Evolutionary conservation across 1,140 invertebrate species (phyloP).

Genomic region (Drosophila bifasciata): DNA sequence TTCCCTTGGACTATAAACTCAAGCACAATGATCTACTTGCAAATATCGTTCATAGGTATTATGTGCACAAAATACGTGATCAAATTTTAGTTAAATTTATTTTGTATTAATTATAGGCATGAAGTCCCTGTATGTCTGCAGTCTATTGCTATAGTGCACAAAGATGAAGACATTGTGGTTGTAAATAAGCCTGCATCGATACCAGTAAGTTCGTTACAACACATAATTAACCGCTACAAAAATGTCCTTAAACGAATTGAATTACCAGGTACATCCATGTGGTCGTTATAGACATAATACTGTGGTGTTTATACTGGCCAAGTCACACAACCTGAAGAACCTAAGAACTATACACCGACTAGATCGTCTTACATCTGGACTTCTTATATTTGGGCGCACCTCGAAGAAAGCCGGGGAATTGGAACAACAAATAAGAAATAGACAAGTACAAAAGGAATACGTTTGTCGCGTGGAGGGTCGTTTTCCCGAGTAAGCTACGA

Average conservation of each 20-base stretch:
- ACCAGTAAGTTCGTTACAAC: conserved; percentile 93
- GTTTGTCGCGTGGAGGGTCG: conserved; percentile 97
- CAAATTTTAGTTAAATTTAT: too few relatives aligned
- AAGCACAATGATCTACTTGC: conserved; percentile 97
- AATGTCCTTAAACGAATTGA: neutral
- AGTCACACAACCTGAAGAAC: conserved; percentile 97
- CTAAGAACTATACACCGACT: conserved; percentile 95
- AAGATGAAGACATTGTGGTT: conserved; percentile 98
- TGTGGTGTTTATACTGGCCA: conserved; percentile 97
- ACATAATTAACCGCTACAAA: neutral
- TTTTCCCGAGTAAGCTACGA: conserved; percentile 94
- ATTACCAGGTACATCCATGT: conserved; percentile 95
- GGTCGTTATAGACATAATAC: conserved; percentile 98
- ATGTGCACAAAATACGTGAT: too few relatives aligned
- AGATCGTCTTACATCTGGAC: conserved; percentile 96
- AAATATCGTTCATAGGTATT: conserved; percentile 97
- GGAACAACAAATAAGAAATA: conserved; percentile 96
- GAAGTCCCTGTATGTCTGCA: conserved; percentile 97
- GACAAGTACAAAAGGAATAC: conserved; percentile 98
- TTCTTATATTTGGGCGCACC: conserved; percentile 96
- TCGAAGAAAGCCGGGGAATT: conserved; percentile 96
- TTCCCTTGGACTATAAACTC: conserved; percentile 95
- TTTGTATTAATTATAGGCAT: conserved; percentile 92
- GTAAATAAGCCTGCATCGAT: conserved; percentile 99
- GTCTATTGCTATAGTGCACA: conserved; percentile 97